These are phyloP conservation scores for Columbina picui DNA, from an alignment of 2,113 vertebrate genomes.

Conservation along the genomic window DNA sequence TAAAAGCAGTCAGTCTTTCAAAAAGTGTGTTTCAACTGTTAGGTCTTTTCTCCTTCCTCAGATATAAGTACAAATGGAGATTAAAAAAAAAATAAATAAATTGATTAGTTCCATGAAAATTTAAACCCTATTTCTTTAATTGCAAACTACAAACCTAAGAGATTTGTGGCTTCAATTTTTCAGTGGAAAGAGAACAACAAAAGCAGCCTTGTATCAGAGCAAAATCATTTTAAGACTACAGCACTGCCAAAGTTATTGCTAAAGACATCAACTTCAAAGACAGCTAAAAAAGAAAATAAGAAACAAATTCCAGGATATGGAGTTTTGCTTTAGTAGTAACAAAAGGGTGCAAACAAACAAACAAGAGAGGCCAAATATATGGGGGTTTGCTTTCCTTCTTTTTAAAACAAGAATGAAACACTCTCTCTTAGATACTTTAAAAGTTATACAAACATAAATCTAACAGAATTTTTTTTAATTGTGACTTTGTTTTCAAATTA, in stretches of 20 bases:
- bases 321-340: constrained; percentile 17
- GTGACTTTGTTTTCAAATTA: not conserved
- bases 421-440: not conserved
- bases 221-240: not conserved
- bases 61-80: not conserved
- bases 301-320: constrained; percentile 1
- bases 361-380: not conserved
- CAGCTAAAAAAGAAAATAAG: constrained; percentile 14
- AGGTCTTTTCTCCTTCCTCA: not conserved
- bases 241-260: constrained; percentile 16
- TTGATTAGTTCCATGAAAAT: not conserved
- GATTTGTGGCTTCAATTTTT: not conserved
- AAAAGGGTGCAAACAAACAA: constrained; percentile 36
- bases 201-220: not conserved
- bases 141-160: constrained; percentile 1
- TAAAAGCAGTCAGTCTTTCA: constrained; percentile 11
- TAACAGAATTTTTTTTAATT: not conserved
- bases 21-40: not conserved
- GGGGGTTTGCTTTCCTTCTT: not conserved
- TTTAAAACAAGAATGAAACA: not conserved
- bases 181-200: constrained; percentile 3
- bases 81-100: not conserved
- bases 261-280: constrained; percentile 37
- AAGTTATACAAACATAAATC: not conserved
- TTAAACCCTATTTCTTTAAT: not conserved